Evolutionary conservation across 2,888 invertebrate species (phyloP).

Genomic region (Oithona nana): DNA sequence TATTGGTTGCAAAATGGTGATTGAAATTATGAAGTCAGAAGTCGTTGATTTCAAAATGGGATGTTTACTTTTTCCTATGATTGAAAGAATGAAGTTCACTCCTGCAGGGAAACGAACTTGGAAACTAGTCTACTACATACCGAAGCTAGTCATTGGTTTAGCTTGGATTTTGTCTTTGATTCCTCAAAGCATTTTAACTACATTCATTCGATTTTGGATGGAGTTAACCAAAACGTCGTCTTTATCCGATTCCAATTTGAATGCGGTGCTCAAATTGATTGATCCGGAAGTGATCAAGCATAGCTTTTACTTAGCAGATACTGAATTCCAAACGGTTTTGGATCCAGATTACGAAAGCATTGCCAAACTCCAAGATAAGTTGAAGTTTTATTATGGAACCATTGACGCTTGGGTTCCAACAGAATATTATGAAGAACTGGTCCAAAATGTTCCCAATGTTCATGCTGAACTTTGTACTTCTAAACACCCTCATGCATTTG

Average conservation of each 20-base stretch:
- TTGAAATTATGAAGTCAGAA: not conserved
- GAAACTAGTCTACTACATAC: not conserved
- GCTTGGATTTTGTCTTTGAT: not conserved
- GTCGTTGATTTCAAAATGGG: not conserved
- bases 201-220: not conserved
- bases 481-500: not conserved
- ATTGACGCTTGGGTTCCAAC: not conserved
- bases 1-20: not conserved
- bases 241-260: not conserved
- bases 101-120: not conserved
- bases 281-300: not conserved
- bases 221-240: not conserved
- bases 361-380: not conserved
- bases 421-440: not conserved
- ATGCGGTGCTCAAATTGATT: not conserved
- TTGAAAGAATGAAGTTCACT: not conserved
- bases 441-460: not conserved
- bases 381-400: not conserved
- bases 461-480: not conserved
- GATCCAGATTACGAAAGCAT: not conserved
- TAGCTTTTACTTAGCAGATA: not conserved
- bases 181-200: not conserved
- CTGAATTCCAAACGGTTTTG: not conserved
- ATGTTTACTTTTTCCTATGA: not conserved
- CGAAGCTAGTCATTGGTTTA: not conserved